Evolutionary conservation across 2,113 vertebrate species (phyloP).

Genomic region (Ameiurus melas): DNA sequence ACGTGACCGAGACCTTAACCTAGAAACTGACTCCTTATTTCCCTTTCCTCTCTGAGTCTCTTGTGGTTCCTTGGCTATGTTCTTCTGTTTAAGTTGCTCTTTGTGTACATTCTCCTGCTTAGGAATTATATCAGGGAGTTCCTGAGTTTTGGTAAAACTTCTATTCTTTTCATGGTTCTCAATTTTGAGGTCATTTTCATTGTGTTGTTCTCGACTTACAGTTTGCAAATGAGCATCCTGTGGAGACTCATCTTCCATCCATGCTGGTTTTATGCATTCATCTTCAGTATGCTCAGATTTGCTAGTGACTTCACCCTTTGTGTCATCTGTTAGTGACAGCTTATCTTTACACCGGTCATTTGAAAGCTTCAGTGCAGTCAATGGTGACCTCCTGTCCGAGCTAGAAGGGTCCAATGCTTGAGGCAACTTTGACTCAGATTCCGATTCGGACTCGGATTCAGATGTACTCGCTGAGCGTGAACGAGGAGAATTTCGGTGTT

Average conservation of each 20-base stretch:
- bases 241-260: conserved; percentile 54
- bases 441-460: conserved; percentile 73
- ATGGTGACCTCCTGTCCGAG: conserved; percentile 57
- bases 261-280: conserved; percentile 29
- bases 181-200: conserved; percentile 48
- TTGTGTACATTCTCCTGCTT: conserved; percentile 70
- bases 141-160: conserved; percentile 66
- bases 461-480: conserved; percentile 75
- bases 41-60: conserved; percentile 67
- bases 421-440: conserved; percentile 64
- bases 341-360: conserved; percentile 39
- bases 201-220: conserved; percentile 52
- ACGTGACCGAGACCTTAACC: conserved; percentile 62
- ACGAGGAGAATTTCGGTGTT: conserved; percentile 75
- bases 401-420: conserved; percentile 53
- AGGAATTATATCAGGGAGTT: conserved; percentile 76
- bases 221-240: conserved; percentile 35
- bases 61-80: conserved; percentile 59
- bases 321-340: conserved; percentile 28
- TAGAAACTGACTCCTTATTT: conserved; percentile 42
- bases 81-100: conserved; percentile 59
- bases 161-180: conserved; percentile 54
- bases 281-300: conserved; percentile 40
- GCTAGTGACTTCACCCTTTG: conserved; percentile 18
- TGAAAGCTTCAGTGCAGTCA: conserved; percentile 46